These are phyloP conservation scores for Leptoteleia sp. DNA, from an alignment of 1,140 invertebrate species.

Conservation along the genomic window DNA sequence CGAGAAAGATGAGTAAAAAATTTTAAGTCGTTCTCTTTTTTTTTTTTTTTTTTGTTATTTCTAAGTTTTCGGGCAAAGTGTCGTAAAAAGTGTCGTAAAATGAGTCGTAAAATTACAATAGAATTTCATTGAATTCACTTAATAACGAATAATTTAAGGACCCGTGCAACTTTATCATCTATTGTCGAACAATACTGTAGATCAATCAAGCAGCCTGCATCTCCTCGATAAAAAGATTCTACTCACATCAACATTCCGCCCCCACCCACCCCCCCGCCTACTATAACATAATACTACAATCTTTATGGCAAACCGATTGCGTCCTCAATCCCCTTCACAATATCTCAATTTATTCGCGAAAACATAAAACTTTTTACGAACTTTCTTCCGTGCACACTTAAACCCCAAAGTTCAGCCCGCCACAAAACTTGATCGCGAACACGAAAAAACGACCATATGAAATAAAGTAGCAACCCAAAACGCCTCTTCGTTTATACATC, in stretches of 20 bases:
- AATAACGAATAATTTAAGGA: neutral
- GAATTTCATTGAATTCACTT: neutral
- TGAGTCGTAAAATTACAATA: neutral
- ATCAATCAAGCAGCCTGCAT: slow-evolving; percentile 16
- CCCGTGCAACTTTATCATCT: slow-evolving; percentile 2
- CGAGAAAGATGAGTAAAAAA: too few relatives aligned
- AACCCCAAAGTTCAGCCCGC: slow-evolving; percentile 35
- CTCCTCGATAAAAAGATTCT: slow-evolving; percentile 19
- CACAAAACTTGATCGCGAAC: slow-evolving; percentile 50
- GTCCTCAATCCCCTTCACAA: slow-evolving; percentile 42
- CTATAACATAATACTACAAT: slow-evolving; percentile 41
- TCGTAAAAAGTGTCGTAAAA: neutral
- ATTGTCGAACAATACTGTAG: neutral
- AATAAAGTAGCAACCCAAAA: slow-evolving; percentile 30
- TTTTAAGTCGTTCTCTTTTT: too few relatives aligned
- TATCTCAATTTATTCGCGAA: slow-evolving; percentile 57
- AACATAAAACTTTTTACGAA: slow-evolving; percentile 57
- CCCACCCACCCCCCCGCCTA: too few relatives aligned
- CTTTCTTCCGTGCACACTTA: slow-evolving; percentile 41
- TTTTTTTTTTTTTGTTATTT: too few relatives aligned
- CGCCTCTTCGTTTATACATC: slow-evolving; percentile 23
- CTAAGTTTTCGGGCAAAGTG: neutral
- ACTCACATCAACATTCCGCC: slow-evolving; percentile 2
- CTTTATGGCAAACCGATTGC: slow-evolving; percentile 47
- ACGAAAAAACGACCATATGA: slow-evolving; percentile 48